Evolutionary conservation across 1,140 invertebrate species (phyloP), one percentile per base, ranked within the genome.

Genomic region (Cherax quadricarinatus): DNA sequence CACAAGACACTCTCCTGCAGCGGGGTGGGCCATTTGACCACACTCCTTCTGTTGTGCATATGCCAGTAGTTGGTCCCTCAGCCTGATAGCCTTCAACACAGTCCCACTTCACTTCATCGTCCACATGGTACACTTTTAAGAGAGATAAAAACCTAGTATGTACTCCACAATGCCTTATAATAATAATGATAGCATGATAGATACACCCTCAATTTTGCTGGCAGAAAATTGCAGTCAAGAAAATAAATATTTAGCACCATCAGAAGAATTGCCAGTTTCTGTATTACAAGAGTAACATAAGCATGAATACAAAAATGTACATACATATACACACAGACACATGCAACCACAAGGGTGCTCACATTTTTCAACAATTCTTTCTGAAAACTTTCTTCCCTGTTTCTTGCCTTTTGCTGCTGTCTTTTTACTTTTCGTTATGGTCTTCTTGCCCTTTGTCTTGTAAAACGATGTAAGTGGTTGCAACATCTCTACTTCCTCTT

Each of bases 1-100:
- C 91, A 78, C 95, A 95, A 9, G 86, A 91, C 12, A 95, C 94
- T 30, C 94, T 84, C 10, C 91, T 88, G 88, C 95, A 95, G 9
- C 86, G 83, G 16, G 95, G 95, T 12, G 91, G 88, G 24, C 83
- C 10, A 75, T 90, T 93, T 51, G 92, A 94, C 95, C 95, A 95
- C 24, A 73, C 92, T 10, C 95, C 94, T 81, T 94, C 94, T 1
- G 92, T 82, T 57, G 93, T 80, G 93, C 95, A 95, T 1, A 81
- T 89, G 12, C 94, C 66, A 10, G 75, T 62, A 1, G 85, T 80
- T 3, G 85, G 85, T 0, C 95, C 95, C 18, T 93, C 75, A 14
- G 95, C 49, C 16, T 94, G 83, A 93, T 94, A 95, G 3, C 95
- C 95, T 48, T 92, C 81, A 16, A 93, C 81, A 83, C 94, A 94